Conservation (phyloP, 2,113 vertebrate genomes). For the Nothoprocta perdicaria region DNA sequence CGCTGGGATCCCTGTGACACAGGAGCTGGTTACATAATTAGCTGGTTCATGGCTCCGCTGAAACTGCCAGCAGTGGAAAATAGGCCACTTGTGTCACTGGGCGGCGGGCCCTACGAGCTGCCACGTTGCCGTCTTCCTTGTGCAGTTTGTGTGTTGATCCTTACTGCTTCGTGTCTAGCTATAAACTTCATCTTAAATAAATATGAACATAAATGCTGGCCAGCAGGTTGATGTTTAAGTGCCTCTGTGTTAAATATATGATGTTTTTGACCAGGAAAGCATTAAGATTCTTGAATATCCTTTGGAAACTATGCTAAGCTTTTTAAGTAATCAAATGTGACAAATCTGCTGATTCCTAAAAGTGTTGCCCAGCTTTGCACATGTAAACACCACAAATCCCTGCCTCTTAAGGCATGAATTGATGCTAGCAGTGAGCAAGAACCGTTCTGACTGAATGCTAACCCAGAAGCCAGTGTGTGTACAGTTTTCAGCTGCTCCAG, state of each 20-base stretch:
- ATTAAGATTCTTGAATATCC: constrained; percentile 25
- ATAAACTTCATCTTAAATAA: not conserved
- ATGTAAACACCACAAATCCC: constrained; percentile 14
- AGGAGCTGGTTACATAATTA: not conserved
- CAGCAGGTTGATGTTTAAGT: not conserved
- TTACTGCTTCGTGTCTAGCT: not conserved
- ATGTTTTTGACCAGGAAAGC: constrained; percentile 17
- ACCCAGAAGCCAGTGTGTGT: not conserved
- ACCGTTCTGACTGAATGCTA: not conserved
- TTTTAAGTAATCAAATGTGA: constrained; percentile 55
- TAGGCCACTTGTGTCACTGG: not conserved
- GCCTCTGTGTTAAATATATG: constrained; percentile 38
- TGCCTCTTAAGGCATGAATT: not conserved
- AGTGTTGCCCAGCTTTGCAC: not conserved
- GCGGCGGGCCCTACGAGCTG: accelerated
- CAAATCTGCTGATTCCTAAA: constrained; percentile 45
- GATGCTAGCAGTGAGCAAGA: not conserved
- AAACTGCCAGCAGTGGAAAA: not conserved
- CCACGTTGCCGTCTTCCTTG: not conserved
- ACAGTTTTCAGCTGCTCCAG: not conserved
- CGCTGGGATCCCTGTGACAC: not conserved
- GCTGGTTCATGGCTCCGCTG: accelerated
- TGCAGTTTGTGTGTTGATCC: not conserved
- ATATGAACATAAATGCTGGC: not conserved
- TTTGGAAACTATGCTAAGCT: constrained; percentile 52